phyloP scores from a whole-genome alignment of 2,888 invertebrate species.

The Lasioglossum malachurum region DNA sequence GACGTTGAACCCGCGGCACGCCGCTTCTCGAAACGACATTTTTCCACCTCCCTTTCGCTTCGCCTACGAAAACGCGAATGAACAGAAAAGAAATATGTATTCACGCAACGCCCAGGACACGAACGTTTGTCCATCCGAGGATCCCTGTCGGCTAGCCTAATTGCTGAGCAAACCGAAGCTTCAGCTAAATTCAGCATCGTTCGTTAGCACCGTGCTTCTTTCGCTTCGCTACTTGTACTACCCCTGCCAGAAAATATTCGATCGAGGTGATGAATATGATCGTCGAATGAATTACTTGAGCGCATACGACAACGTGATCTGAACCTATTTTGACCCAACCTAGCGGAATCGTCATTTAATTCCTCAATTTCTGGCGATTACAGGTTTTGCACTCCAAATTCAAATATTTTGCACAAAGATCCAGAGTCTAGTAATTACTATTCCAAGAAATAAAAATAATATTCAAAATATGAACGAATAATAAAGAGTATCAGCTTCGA shows the following conservation, averaged over 20 bases:
- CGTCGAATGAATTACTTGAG: neutral
- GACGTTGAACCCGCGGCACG: slow-evolving; percentile 69
- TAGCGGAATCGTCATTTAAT: too few relatives aligned
- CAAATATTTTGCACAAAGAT: too few relatives aligned
- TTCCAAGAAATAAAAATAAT: neutral
- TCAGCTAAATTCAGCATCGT: slow-evolving; percentile 40
- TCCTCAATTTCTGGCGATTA: too few relatives aligned
- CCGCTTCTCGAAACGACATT: slow-evolving; percentile 36
- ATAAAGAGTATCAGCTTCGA: neutral
- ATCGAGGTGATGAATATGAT: neutral
- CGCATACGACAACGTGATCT: neutral
- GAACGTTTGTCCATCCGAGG: slow-evolving; percentile 41
- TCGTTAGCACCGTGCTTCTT: slow-evolving; percentile 58
- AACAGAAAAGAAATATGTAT: neutral
- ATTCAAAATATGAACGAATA: too few relatives aligned
- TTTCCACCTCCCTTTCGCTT: slow-evolving; percentile 29
- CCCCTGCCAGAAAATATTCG: neutral
- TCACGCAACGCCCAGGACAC: slow-evolving; percentile 18
- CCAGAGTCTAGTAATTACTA: neutral
- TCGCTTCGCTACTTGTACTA: neutral
- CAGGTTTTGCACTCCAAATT: too few relatives aligned
- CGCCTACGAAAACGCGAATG: slow-evolving; percentile 26
- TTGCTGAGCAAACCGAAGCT: slow-evolving; percentile 74
- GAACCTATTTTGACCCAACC: too few relatives aligned
- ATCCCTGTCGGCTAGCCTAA: slow-evolving; percentile 68